Evolutionary conservation across 1,140 invertebrate species (phyloP).

Genomic region (Prorops nasuta): DNA sequence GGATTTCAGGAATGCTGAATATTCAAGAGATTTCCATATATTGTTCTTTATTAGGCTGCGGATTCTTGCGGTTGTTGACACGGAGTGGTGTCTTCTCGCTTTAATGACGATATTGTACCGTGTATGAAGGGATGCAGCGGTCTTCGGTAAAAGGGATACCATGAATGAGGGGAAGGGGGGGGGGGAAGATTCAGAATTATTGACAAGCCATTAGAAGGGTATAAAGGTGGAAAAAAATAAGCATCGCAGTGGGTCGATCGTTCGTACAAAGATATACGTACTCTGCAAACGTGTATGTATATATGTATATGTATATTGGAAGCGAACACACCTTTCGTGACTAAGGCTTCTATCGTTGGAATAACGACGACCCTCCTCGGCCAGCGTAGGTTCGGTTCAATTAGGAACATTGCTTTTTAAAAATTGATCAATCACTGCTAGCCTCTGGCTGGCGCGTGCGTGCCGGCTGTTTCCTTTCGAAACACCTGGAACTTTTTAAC

Average conservation of each 20-base stretch:
- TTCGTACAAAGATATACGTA: neutral
- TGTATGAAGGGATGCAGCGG: no score
- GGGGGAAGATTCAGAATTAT: no score
- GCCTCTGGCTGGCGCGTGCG: conserved; percentile 30
- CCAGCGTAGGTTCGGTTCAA: conserved; percentile 33
- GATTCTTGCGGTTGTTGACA: no score
- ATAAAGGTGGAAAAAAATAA: no score
- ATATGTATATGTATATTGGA: neutral
- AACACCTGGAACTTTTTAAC: conserved; percentile 47
- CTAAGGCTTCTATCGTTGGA: no score
- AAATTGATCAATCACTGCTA: conserved; percentile 50
- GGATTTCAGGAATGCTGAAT: no score
- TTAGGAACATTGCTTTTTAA: conserved; percentile 52
- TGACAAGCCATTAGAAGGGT: conserved; percentile 18
- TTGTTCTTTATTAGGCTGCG: no score
- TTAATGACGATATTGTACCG: no score
- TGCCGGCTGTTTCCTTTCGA: conserved; percentile 36
- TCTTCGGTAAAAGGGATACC: no score
- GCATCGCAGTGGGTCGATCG: conserved; percentile 10
- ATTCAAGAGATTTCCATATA: no score
- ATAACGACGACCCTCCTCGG: conserved; percentile 25
- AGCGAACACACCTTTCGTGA: conserved; percentile 47
- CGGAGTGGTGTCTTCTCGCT: no score
- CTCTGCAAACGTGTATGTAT: conserved; percentile 1
- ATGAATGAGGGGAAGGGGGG: no score